Base-by-base conservation (phyloP, 2,113 vertebrate species). In the Lagopus leucura region DNA sequence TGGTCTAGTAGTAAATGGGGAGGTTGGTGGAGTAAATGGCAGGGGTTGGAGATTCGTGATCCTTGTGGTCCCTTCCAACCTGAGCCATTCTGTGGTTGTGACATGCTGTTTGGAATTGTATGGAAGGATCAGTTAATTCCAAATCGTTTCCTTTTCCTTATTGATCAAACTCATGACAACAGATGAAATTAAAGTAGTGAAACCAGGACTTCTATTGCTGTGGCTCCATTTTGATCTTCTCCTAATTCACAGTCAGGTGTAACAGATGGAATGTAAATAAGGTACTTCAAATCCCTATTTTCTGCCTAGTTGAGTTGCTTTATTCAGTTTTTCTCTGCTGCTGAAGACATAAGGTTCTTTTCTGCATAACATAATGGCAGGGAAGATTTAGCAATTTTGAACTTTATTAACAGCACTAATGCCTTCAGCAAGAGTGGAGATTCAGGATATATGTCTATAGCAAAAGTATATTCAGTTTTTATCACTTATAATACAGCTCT, bases 361-460 rank as follows among this genome's bases (percentile, higher is more conserved):
- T 92, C 34, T 82, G 7, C 8, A 2, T 72, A 74, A 54, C 43
- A 71, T 67, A 90, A 93, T 72, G n/a, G 17, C 47, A 71, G 86
- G 64, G 75, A 88, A 47, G 32, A 89, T 88, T 95, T 77, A 88
- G 64, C 22, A 80, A 30, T 50, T 94, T 80, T 74, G 50, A 48
- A 65, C 61, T 83, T 87, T 91, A 82, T 80, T 80, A 95, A 72
- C 85, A 60, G 75, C 91, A 43, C 45, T 73, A 77, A 52, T 48
- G n/a, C 70, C 43, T 94, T 92, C 66, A 58, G 32, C 19, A 47
- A 82, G 50, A 60, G 50, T 85, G 27, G 40, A 58, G 70, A 13
- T 87, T 63, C 20, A 76, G 83, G 65, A 45, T 64, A 18, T 85
- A 27, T 38, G n/a, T 69, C 65, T 71, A 19, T 71, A 71, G 48